A percentile compares a stretch with the other conserved stretches of the same genome.
These are phyloP conservation scores for Metridium senile DNA, from an alignment of 92 coral and sea anemone genomes.

Conservation along the genomic window DNA sequence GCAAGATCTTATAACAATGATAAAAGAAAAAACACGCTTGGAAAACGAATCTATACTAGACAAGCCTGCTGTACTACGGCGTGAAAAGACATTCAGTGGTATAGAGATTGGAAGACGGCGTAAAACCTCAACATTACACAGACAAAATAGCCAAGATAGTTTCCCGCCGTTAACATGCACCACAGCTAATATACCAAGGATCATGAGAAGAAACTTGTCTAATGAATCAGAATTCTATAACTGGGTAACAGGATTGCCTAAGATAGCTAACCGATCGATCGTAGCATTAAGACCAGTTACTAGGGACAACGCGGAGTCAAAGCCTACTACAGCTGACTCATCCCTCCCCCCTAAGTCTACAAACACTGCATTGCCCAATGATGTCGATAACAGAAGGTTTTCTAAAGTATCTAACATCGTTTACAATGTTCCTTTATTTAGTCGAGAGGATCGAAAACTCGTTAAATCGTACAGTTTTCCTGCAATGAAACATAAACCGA, in stretches of 20 bases:
- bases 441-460: constrained; percentile 17
- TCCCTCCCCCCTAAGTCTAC: constrained; percentile 5
- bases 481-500: background rate
- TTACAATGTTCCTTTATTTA: constrained; percentile 49
- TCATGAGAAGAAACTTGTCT: constrained; percentile 69
- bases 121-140: constrained; percentile 15
- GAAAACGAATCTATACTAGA: constrained; percentile 38
- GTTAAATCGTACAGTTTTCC: background rate
- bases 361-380: background rate
- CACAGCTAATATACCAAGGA: constrained; percentile 58
- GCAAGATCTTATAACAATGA: constrained; percentile 54
- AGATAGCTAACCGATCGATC: constrained; percentile 21
- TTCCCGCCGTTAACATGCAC: constrained; percentile 67
- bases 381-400: constrained; percentile 21
- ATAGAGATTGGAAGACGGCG: constrained; percentile 35
- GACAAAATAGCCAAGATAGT: constrained; percentile 25
- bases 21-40: constrained; percentile 52
- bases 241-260: constrained; percentile 71
- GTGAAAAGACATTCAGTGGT: constrained; percentile 35
- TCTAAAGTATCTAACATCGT: constrained; percentile 60
- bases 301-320: constrained; percentile 8
- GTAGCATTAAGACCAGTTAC: constrained; percentile 12
- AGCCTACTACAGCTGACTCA: constrained; percentile 1
- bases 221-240: constrained; percentile 67
- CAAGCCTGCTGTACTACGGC: background rate